phyloP scores from a whole-genome alignment of 2,113 vertebrate genomes.

The Cavia aperea region DNA sequence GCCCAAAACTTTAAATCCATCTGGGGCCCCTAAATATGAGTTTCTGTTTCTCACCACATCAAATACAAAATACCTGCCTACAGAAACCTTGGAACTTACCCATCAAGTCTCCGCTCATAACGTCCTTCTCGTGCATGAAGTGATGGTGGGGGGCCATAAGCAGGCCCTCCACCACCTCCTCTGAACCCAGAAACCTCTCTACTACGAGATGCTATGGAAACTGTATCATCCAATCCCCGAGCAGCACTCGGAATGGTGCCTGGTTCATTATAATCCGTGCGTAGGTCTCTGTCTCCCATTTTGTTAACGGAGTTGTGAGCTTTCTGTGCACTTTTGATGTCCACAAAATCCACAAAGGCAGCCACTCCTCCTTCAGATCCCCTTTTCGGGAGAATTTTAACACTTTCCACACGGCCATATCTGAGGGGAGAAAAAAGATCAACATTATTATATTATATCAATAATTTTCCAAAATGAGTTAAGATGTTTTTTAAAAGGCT shows the following conservation, averaged over 20 bases:
- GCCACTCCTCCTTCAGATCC: slow-evolving; percentile 98
- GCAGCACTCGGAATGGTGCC: slow-evolving; percentile 98
- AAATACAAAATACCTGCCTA: slow-evolving; percentile 90
- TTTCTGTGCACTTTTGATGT: slow-evolving; percentile 99
- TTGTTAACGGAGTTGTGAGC: slow-evolving; percentile 99
- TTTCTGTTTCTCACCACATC: slow-evolving; percentile 87
- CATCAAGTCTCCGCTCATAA: slow-evolving; percentile 97
- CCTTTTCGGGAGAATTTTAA: slow-evolving; percentile 98
- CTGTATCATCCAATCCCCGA: slow-evolving; percentile 96
- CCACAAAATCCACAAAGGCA: slow-evolving; percentile 99
- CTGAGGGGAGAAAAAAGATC: slow-evolving; percentile 77
- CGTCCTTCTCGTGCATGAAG: slow-evolving; percentile 99
- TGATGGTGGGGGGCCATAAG: slow-evolving; percentile 94
- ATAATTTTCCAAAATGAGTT: slow-evolving; percentile 23
- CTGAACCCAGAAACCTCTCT: slow-evolving; percentile 99
- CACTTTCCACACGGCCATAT: slow-evolving; percentile 99
- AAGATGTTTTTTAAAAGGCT: background rate
- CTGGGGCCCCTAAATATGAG: slow-evolving; percentile 85
- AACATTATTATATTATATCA: slow-evolving; percentile 46
- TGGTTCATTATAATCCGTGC: slow-evolving; percentile 99
- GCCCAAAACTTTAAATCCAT: slow-evolving; percentile 87
- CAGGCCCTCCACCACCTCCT: slow-evolving; percentile 95
- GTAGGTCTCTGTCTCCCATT: slow-evolving; percentile 99
- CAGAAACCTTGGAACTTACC: slow-evolving; percentile 89
- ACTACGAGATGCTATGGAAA: slow-evolving; percentile 96